Percentiles rank a stretch among this genome's conserved stretches.
Conservation (phyloP, 2,888 invertebrate genomes). For the Pterostichus madidus region DNA sequence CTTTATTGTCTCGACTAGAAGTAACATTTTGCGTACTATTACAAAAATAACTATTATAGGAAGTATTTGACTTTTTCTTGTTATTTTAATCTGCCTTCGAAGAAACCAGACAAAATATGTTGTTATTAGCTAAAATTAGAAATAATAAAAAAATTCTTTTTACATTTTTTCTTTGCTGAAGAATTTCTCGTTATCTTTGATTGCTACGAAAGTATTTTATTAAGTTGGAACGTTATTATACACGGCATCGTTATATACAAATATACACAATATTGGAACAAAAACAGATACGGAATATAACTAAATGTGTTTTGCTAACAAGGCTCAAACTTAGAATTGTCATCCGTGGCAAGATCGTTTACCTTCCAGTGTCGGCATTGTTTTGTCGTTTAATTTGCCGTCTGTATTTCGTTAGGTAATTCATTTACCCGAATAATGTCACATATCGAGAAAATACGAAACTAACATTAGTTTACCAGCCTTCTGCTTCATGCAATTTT, state of each 20-base stretch:
- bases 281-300: constrained; percentile 10
- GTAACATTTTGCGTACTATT: no score
- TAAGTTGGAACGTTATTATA: background rate
- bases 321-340: constrained; percentile 3
- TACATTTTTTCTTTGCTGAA: background rate
- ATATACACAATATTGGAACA: background rate
- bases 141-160: background rate
- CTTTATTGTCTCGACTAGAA: no score
- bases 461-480: constrained; percentile 6
- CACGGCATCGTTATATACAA: background rate
- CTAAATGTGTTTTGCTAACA: constrained; percentile 28
- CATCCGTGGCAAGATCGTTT: constrained; percentile 13
- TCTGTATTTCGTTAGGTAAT: background rate
- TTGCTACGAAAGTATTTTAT: background rate
- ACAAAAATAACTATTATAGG: no score
- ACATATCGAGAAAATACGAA: constrained; percentile 36
- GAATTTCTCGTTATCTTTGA: background rate
- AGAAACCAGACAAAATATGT: background rate
- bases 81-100: background rate
- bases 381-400: constrained; percentile 5
- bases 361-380: background rate
- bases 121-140: background rate
- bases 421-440: background rate
- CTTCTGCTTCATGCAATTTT: constrained; percentile 14
- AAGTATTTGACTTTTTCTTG: no score